Base-by-base conservation (phyloP, 2,888 invertebrate genomes). In the Drosophila prostipennis region DNA sequence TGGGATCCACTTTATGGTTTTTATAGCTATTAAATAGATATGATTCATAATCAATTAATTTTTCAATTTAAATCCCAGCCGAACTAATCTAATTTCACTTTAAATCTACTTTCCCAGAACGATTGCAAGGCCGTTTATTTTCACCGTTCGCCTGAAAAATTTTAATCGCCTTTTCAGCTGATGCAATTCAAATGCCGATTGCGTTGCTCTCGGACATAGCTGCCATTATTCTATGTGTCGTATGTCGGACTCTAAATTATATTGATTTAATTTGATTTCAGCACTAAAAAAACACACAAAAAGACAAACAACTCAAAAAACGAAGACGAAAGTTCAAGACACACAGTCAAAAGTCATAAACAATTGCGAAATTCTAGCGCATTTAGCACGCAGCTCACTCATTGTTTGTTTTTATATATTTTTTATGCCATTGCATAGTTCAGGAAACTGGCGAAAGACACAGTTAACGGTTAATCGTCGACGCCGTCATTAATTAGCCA, bases 121-220 rank as follows among this genome's bases (percentile, higher is more conserved):
- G 23, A 39, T 11, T 8, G 23, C 69, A 64, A 72, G 63, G 65
- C 54, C 43, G 11, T 56, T 40, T 46, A 46, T 81, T 60, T 79
- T 79, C 39, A 59, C 49, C 67, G 29, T 43, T 56, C 14, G 29
- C 46, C 57, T 55, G 45, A 39, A 40, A 68, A 61, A 39, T 48
- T 51, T 59, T 72, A 68, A 72, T 84, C 71, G 69, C 64, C 10
- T 48, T 43, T 49, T 39, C 8, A 73, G 77, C 82, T 82, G 88
- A 82, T 71, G 87, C 64, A 87, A 87, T 87, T 74, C 40, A 74
- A 85, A 77, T 85, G 86, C 36, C 82, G 72, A 87, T 82, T 82
- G 60, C 88, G 60, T 49, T 69, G 55, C 56, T 46, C 52, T 43
- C 48, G 52, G 53, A 46, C 54, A 37, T 42, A 46, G 39, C 36